These are phyloP conservation scores for Amblyornis subalaris DNA, from an alignment of 2,113 vertebrate species.

Conservation along the genomic window DNA sequence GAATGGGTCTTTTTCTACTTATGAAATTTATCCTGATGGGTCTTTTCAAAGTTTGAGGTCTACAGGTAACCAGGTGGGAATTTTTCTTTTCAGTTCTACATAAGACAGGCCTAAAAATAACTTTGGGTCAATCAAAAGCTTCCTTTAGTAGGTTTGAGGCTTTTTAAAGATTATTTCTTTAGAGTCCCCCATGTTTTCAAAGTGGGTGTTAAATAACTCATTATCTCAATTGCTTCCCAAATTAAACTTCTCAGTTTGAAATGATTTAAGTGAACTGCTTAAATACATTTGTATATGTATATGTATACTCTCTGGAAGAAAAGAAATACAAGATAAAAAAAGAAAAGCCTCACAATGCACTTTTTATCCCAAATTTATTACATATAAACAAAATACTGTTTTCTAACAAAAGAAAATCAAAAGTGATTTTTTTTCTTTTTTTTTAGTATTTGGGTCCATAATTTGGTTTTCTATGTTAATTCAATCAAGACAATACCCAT, in stretches of 20 bases:
- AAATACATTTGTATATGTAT: neutral
- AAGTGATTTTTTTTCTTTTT: neutral
- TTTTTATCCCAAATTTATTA: neutral
- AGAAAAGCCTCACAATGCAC: neutral
- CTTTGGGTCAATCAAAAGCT: neutral
- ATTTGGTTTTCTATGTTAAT: neutral
- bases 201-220: neutral
- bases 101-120: neutral
- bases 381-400: neutral
- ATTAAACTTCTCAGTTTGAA: neutral
- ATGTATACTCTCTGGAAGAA: neutral
- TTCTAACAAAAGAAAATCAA: neutral
- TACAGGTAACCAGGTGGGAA: neutral
- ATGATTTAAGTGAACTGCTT: neutral
- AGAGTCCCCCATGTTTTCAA: neutral
- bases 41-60: neutral
- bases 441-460: neutral
- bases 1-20: neutral
- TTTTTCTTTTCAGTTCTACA: neutral
- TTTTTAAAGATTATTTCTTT: neutral
- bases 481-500: neutral
- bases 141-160: neutral
- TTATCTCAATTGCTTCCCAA: neutral
- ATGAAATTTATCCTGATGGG: neutral
- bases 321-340: neutral